Conservation (phyloP, 2,113 vertebrate genomes). For the Anhinga rufa region DNA sequence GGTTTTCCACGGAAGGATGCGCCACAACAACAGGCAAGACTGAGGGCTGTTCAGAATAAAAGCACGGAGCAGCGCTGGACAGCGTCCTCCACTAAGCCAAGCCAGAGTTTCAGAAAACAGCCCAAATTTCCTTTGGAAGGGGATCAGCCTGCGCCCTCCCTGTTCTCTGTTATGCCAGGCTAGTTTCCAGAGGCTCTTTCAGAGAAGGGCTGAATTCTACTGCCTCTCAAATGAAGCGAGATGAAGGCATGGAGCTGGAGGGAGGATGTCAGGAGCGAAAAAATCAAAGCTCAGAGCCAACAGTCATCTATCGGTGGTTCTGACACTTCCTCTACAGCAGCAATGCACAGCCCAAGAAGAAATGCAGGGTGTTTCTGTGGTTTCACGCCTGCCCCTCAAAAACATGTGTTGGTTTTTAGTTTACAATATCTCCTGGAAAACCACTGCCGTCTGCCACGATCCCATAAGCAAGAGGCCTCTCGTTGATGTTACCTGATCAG, state of each 20-base stretch:
- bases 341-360: not conserved
- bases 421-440: not conserved
- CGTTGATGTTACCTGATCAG: conserved; percentile 76
- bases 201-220: not conserved
- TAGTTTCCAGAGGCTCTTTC: not conserved
- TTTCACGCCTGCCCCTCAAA: not conserved
- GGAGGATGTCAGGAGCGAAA: not conserved
- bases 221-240: not conserved
- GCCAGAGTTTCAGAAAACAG: not conserved
- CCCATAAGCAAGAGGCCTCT: not conserved
- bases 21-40: not conserved
- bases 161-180: accelerated
- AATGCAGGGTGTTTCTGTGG: not conserved
- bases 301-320: not conserved
- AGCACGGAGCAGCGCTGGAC: no score
- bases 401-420: accelerated
- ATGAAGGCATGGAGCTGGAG: not conserved
- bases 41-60: not conserved
- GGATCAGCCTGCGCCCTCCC: accelerated
- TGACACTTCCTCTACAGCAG: accelerated
- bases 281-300: not conserved
- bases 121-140: not conserved
- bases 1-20: not conserved
- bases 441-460: accelerated
- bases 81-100: not conserved